These are phyloP conservation scores for Caenorhabditis parvicauda DNA, from an alignment of 2,888 invertebrate species.

Conservation along the genomic window DNA sequence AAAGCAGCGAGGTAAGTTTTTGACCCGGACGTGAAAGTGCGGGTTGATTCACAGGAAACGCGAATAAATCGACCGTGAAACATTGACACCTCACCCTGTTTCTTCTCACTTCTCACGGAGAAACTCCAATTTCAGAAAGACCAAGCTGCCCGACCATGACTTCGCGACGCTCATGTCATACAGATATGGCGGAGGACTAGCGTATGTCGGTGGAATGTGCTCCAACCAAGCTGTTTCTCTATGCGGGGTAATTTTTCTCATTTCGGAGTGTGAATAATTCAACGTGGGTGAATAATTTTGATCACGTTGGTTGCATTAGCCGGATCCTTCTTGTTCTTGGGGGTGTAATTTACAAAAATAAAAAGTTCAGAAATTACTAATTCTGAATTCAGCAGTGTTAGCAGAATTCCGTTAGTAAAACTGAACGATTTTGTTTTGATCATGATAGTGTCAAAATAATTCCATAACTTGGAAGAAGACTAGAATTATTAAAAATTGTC, in stretches of 20 bases:
- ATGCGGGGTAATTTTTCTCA: slow-evolving; percentile 34
- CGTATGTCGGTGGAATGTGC: slow-evolving; percentile 59
- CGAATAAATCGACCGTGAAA: neutral
- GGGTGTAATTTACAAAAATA: too few species aligned
- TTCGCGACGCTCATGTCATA: slow-evolving; percentile 54
- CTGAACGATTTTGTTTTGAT: too few species aligned
- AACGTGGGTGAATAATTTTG: neutral
- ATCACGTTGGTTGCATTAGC: too few species aligned
- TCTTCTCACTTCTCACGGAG: neutral
- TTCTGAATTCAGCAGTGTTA: too few species aligned
- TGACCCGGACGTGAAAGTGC: neutral
- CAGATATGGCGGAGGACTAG: slow-evolving; percentile 59
- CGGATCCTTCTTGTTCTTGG: too few species aligned
- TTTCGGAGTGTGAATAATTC: neutral
- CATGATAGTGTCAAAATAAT: too few species aligned
- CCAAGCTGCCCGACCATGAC: slow-evolving; percentile 53
- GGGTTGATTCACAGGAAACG: too few species aligned
- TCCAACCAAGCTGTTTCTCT: slow-evolving; percentile 48
- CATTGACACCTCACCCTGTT: neutral
- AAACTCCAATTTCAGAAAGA: slow-evolving; percentile 17
- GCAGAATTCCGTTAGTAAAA: too few species aligned
- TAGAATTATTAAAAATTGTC: too few species aligned
- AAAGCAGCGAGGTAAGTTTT: slow-evolving; percentile 33
- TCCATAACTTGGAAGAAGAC: too few species aligned
- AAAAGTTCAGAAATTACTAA: too few species aligned